These are phyloP conservation scores for Drosophila mayri DNA, from an alignment of 1,140 invertebrate genomes.

Conservation along the genomic window DNA sequence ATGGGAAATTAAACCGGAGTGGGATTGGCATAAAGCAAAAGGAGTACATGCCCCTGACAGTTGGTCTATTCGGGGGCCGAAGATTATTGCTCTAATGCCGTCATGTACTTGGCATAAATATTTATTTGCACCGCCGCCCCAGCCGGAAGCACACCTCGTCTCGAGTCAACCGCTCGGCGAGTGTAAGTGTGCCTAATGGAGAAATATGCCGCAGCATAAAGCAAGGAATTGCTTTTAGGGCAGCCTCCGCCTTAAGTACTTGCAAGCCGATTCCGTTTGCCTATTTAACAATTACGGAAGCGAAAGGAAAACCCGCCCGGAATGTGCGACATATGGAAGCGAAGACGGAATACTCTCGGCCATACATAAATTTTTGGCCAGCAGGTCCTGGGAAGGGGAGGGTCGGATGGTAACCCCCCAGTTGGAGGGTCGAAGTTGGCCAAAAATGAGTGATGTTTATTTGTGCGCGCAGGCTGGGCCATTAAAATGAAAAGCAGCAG, in stretches of 20 bases:
- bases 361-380: conserved; percentile 54
- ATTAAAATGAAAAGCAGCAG: conserved; percentile 61
- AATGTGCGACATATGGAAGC: conserved; percentile 53
- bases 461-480: conserved; percentile 54
- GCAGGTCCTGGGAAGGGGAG: background rate
- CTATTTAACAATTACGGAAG: conserved; percentile 55
- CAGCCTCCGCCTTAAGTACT: conserved; percentile 37
- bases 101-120: conserved; percentile 63
- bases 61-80: conserved; percentile 1
- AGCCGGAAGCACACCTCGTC: conserved; percentile 10
- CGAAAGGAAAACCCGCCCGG: conserved; percentile 3
- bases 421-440: conserved; percentile 33
- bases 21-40: conserved; percentile 11
- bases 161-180: conserved; percentile 18
- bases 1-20: conserved; percentile 27
- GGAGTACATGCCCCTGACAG: conserved; percentile 20
- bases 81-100: conserved; percentile 59
- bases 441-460: conserved; percentile 76
- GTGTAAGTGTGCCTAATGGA: conserved; percentile 53
- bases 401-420: background rate
- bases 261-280: conserved; percentile 54
- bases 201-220: conserved; percentile 54
- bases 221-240: conserved; percentile 58
- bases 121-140: conserved; percentile 48
- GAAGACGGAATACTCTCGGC: conserved; percentile 33